A percentile compares a stretch with the other conserved stretches of the same genome.
phyloP scores from a whole-genome alignment of 2,888 invertebrate species.

The Acrobasis repandana region DNA sequence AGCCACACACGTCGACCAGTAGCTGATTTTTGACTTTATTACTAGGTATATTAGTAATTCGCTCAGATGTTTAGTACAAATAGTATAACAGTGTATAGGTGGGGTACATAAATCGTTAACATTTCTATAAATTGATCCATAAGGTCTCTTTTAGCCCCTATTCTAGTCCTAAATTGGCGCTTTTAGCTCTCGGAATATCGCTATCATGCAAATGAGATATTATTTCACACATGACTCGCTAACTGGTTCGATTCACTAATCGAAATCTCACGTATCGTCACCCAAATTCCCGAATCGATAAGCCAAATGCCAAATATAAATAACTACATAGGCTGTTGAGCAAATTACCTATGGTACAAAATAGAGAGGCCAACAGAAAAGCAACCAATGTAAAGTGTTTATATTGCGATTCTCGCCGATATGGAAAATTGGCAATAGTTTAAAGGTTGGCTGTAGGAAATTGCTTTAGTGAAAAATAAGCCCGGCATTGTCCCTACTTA shows the following conservation, averaged over 20 bases:
- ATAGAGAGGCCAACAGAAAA: background rate
- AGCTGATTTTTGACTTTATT: no score
- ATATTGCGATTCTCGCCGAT: background rate
- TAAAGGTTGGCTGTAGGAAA: no score
- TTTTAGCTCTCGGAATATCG: background rate
- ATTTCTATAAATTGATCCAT: no score
- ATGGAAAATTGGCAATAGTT: no score
- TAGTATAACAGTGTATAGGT: no score
- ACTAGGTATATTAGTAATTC: no score
- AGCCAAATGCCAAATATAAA: constrained; percentile 19
- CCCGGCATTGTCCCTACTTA: no score
- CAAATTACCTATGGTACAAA: background rate
- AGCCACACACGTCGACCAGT: no score
- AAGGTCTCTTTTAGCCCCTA: no score
- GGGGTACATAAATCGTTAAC: no score
- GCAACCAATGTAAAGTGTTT: background rate
- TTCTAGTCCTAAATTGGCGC: background rate
- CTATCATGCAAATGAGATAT: constrained; percentile 16
- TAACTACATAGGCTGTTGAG: constrained; percentile 1
- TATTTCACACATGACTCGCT: constrained; percentile 14
- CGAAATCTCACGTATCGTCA: constrained; percentile 19
- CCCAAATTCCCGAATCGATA: constrained; percentile 18
- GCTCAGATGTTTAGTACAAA: no score
- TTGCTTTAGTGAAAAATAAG: no score
- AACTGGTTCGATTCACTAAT: constrained; percentile 11